Evolutionary conservation across 2,888 invertebrate species (phyloP).

Genomic region (Ptychoptera albimana): DNA sequence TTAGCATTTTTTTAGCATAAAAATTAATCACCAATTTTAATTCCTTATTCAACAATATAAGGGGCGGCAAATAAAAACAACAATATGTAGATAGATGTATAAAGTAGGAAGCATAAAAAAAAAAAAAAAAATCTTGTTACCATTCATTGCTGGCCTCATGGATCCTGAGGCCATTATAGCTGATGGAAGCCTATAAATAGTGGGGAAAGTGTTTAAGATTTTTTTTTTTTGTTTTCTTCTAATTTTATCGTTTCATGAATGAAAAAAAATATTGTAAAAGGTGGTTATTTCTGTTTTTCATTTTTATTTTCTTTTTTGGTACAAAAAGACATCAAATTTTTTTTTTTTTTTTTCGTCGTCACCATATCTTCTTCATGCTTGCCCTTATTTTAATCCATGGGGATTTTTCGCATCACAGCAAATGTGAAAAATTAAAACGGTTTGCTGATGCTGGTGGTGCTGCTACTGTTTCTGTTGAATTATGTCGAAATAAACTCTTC

Average conservation of each 20-base stretch:
- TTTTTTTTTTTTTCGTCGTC: too few relatives aligned
- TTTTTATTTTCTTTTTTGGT: too few relatives aligned
- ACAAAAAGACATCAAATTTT: neutral
- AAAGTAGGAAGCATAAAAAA: too few relatives aligned
- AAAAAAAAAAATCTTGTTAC: too few relatives aligned
- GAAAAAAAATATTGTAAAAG: neutral
- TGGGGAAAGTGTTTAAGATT: neutral
- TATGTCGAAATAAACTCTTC: too few relatives aligned
- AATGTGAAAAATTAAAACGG: conserved; percentile 5
- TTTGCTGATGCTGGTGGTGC: too few relatives aligned
- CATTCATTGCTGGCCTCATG: neutral
- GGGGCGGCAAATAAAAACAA: too few relatives aligned
- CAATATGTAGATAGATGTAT: too few relatives aligned
- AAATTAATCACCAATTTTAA: neutral
- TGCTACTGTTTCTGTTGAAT: too few relatives aligned
- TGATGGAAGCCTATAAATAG: neutral
- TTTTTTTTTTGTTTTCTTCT: neutral
- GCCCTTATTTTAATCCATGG: neutral
- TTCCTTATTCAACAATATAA: neutral
- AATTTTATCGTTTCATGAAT: neutral
- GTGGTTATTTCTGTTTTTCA: too few relatives aligned
- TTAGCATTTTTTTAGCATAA: neutral
- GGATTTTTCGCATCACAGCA: conserved; percentile 4
- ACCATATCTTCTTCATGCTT: neutral
- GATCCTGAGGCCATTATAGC: neutral